Conservation (phyloP, 2,888 invertebrate genomes). For the Dastarcus helophoroides region DNA sequence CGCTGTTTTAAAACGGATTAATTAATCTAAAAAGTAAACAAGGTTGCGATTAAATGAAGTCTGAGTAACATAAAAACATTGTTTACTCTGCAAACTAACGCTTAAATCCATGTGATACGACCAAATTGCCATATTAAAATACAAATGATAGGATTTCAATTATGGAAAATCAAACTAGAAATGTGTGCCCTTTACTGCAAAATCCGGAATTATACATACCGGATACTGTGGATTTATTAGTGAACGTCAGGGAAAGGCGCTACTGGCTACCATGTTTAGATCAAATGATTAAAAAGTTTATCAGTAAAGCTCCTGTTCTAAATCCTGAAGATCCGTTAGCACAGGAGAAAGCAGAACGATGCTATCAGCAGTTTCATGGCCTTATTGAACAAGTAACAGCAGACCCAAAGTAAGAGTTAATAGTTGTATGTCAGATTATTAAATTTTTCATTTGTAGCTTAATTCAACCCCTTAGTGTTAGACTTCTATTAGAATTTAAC, state of each 20-base stretch:
- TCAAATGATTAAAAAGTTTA: slow-evolving; percentile 74
- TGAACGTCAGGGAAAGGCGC: slow-evolving; percentile 71
- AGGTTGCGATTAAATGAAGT: too few species aligned
- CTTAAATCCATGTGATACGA: too few species aligned
- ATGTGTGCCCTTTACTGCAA: slow-evolving; percentile 62
- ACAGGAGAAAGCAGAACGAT: slow-evolving; percentile 65
- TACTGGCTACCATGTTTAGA: slow-evolving; percentile 93
- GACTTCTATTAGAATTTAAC: slow-evolving; percentile 82
- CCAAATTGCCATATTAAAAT: too few species aligned
- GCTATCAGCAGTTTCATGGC: slow-evolving; percentile 71
- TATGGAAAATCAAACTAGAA: too few species aligned
- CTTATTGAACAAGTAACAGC: slow-evolving; percentile 62
- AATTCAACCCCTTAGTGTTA: slow-evolving; percentile 69
- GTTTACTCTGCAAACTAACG: too few species aligned
- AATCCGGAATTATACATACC: slow-evolving; percentile 75
- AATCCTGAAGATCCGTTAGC: slow-evolving; percentile 67
- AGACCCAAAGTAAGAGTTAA: slow-evolving; percentile 79
- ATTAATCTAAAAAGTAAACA: too few species aligned
- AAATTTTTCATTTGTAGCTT: slow-evolving; percentile 15
- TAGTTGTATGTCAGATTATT: slow-evolving; percentile 15
- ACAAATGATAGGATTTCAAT: too few species aligned
- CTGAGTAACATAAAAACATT: too few species aligned
- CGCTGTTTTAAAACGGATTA: too few species aligned
- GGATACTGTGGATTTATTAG: slow-evolving; percentile 82
- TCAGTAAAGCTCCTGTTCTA: slow-evolving; percentile 68